A percentile compares a stretch with the other conserved stretches of the same genome.
phyloP scores from a whole-genome alignment of 2,888 invertebrate species.

The Oasisia sp. region DNA sequence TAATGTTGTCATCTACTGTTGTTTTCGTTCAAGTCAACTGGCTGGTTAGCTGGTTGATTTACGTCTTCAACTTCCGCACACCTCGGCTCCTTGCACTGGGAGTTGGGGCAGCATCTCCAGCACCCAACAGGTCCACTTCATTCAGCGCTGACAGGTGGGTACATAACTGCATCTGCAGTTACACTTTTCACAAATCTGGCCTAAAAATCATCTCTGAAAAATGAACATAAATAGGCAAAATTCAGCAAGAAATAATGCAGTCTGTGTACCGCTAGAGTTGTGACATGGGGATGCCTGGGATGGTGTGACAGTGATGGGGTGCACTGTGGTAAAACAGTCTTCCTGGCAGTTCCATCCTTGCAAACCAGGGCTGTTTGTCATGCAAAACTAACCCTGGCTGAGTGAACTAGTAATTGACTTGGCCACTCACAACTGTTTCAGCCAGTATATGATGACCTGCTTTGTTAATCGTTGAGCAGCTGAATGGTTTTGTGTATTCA shows the following conservation, averaged over 20 bases:
- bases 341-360: not conserved
- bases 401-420: too few relatives aligned
- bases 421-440: too few relatives aligned
- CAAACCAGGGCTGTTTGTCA: too few relatives aligned
- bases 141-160: not conserved
- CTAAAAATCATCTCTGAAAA: not conserved
- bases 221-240: not conserved
- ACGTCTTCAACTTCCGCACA: not conserved
- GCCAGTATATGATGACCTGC: too few relatives aligned
- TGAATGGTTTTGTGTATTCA: too few relatives aligned
- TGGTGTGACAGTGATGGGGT: not conserved
- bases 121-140: not conserved
- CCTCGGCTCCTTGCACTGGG: not conserved
- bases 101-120: not conserved
- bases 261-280: not conserved
- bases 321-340: not conserved
- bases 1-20: not conserved
- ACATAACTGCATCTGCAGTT: not conserved
- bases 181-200: not conserved
- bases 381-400: too few relatives aligned
- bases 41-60: not conserved
- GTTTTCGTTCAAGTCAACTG: not conserved
- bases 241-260: not conserved
- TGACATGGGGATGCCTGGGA: not conserved
- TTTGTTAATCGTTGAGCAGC: too few relatives aligned